These are phyloP conservation scores for Sitta carolinensis DNA, from an alignment of 2,797 vertebrate species.

Conservation along the genomic window DNA sequence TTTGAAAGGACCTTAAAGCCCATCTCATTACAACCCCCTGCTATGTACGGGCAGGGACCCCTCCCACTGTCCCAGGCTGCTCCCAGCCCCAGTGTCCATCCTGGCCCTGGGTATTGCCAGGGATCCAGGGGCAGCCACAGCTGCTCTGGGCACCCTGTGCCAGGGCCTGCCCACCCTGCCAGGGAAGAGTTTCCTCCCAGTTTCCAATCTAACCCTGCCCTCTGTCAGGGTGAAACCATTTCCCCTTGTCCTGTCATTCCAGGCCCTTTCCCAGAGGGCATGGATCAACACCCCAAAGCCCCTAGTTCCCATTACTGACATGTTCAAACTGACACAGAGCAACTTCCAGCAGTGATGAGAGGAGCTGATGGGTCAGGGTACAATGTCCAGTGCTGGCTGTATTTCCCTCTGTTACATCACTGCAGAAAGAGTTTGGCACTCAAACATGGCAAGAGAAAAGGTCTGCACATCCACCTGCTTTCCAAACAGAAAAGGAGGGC, in stretches of 20 bases:
- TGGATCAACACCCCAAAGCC: fast-evolving
- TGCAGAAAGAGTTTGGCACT: not conserved
- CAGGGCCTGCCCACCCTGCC: fast-evolving
- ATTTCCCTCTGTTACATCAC: not conserved
- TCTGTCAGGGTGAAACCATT: not conserved
- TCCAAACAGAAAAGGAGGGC: not conserved
- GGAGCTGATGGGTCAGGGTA: not conserved
- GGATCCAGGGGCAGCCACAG: not conserved
- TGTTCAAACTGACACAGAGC: not conserved
- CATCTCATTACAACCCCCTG: not conserved
- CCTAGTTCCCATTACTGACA: not conserved
- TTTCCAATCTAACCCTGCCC: not conserved
- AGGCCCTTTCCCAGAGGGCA: not conserved
- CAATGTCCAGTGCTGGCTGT: not conserved
- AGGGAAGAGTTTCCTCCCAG: not conserved
- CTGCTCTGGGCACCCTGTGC: not conserved
- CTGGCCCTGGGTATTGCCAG: not conserved
- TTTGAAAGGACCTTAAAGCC: not conserved
- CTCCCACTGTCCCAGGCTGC: fast-evolving
- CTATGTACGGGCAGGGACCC: not conserved
- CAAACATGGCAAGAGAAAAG: not conserved
- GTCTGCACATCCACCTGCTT: not conserved
- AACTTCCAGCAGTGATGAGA: not conserved
- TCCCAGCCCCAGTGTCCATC: fast-evolving
- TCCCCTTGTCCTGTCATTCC: not conserved